Evolutionary conservation across 1,140 invertebrate genomes (phyloP), one percentile per base, ranked within the genome.

Genomic region (Hyphantria cunea): DNA sequence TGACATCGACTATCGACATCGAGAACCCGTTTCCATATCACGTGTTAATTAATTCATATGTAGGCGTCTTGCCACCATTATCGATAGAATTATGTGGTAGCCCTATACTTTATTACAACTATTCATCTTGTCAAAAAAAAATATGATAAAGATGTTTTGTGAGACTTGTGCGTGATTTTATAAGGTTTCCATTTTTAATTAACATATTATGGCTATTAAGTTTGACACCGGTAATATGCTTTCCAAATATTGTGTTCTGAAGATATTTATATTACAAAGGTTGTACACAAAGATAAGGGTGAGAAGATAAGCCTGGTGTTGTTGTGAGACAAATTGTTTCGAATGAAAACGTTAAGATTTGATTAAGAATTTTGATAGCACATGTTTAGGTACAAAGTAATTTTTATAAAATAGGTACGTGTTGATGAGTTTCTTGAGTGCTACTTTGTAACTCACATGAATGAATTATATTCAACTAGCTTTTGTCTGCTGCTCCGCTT

Each of bases 41-140:
- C 63, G 80, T 87, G 84, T 86, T 88, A 88, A 90, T 90, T 88
- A 86, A 86, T 85, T 84, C 82, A 65, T 74, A 78, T 69, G 85
- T 90, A 76, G 87, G 87, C 82, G 87, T 82, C 62, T 71, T 73
- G 67, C 68, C 71, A 76, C 74, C 70, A 85, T 86, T 84, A 82
- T 84, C 79, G 80, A 85, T 82, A 81, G 65, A 79, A 79, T 82
- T 74, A 80, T 84, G 72, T 85, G 76, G 81, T 84, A 82, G 81
- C 77, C 70, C 78, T 78, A 66, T 73, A 78, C 66, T 86, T 84
- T 86, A 87, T 89, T 79, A 70, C 72, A 56, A 37, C 70, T 55
- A 73, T 78, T 52, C 64, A 54, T 68, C 71, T 68, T 78, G 75
- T 68, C 66, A 69, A 45, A 60, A 60, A 58, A 60, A 58, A 60